Percentiles rank a stretch among this genome's conserved stretches.
Conservation (phyloP, 2,113 vertebrate genomes). For the Pampusana beccarii region DNA sequence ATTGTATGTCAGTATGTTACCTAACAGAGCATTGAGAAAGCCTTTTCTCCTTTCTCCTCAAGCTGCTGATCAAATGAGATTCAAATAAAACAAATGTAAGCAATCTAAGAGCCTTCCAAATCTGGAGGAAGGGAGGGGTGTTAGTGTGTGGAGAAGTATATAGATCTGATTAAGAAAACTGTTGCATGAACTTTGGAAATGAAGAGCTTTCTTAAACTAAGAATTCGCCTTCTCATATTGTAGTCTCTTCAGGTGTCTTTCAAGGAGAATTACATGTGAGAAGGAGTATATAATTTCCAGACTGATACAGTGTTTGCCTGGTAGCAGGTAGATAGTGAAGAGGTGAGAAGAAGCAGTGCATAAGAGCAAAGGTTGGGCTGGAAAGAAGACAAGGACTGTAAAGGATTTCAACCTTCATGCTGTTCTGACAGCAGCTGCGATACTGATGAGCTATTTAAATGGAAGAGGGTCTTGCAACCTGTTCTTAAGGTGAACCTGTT, state of each 20-base stretch:
- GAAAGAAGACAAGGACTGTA: neutral
- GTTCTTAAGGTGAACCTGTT: neutral
- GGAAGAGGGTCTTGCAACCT: neutral
- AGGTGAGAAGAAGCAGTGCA: neutral
- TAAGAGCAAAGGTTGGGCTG: neutral
- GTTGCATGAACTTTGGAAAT: neutral
- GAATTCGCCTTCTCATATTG: neutral
- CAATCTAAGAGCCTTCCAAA: neutral
- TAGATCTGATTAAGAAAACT: neutral
- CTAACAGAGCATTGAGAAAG: neutral
- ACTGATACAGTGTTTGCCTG: neutral
- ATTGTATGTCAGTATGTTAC: neutral
- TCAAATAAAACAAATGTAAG: constrained; percentile 1
- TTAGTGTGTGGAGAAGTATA: neutral
- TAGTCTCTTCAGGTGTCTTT: neutral
- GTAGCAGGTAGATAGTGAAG: neutral
- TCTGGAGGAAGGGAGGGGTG: neutral
- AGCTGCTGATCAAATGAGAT: neutral
- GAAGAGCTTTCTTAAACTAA: neutral
- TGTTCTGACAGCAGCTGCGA: neutral
- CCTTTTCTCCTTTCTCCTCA: neutral
- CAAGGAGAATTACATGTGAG: neutral
- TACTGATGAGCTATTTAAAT: neutral
- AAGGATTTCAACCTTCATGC: neutral
- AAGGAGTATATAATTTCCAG: neutral